phyloP scores from a whole-genome alignment of 2,888 invertebrate species.

The Yponomeuta evonymella region DNA sequence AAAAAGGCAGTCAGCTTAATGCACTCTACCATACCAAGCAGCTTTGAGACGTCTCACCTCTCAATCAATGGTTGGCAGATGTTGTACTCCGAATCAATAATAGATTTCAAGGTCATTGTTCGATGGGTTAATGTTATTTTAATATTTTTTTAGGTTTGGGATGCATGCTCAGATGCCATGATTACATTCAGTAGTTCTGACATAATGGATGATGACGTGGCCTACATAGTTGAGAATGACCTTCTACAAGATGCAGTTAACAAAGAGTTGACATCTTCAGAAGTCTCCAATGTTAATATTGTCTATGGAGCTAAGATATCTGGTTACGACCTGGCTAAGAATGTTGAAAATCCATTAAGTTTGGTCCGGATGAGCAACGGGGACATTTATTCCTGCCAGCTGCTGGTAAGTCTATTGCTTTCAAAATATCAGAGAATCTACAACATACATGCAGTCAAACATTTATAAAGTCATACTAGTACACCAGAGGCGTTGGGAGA shows the following conservation, averaged over 20 bases:
- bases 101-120: too few species aligned
- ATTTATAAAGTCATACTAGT: too few species aligned
- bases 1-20: too few species aligned
- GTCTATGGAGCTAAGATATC: slow-evolving; percentile 82
- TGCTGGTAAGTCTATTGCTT: slow-evolving; percentile 77
- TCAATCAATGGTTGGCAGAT: too few species aligned
- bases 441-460: not conserved
- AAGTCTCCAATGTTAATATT: slow-evolving; percentile 78
- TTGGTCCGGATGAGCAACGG: slow-evolving; percentile 80
- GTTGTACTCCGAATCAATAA: too few species aligned
- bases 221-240: slow-evolving; percentile 96
- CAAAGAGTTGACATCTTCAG: slow-evolving; percentile 66
- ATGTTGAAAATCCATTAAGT: slow-evolving; percentile 39
- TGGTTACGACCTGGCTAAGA: slow-evolving; percentile 75
- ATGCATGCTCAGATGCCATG: slow-evolving; percentile 91
- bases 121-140: not conserved
- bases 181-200: slow-evolving; percentile 89
- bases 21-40: too few species aligned
- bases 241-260: slow-evolving; percentile 86
- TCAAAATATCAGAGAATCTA: not conserved
- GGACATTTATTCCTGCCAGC: slow-evolving; percentile 77
- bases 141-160: slow-evolving; percentile 88
- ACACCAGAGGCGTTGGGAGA: too few species aligned
- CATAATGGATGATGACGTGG: slow-evolving; percentile 83
- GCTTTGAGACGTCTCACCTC: too few species aligned